Evolutionary conservation across 2,797 vertebrate species (phyloP), one percentile per base, ranked within the genome.

Genomic region (Hapalemur alaotrensis): DNA sequence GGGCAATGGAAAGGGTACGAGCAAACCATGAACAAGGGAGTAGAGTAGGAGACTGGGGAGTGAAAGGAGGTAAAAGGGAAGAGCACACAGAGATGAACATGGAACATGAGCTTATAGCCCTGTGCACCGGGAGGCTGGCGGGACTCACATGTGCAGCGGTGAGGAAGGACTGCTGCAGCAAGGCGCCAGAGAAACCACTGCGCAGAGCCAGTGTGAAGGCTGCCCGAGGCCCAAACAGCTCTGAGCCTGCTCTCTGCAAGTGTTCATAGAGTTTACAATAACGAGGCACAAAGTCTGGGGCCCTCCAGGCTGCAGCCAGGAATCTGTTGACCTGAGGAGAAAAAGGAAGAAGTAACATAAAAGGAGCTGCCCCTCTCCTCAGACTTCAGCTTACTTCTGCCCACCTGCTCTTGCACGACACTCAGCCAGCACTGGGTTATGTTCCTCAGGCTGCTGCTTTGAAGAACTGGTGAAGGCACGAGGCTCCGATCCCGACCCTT

Each of bases 141-240:
- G 32, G 14, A 96, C 99, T 99, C 97, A 99, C 99, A 0, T 99
- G 99, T 98, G 99, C 99, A 87, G 99, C 98, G 0, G 98, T 98
- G 84, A 99, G 99, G 97, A 99, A 99, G 97, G 99, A 99, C 20
- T 99, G 99, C 98, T 99, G 99, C 91, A 99, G 97, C 97, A 99
- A 96, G 0, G 99, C 99, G 0, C 99, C 98, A 0, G 99, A 99
- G 91, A 99, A 99, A 43, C 99, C 99, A 0, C 98, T 99, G 22
- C 99, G 98, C 76, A 99, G 98, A 1, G 99, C 99, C 46, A 99
- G 98, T 0, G 98, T 98, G 9, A 99, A 99, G 88, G 99, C 98
- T 0, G 99, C 99, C 98, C 99, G 99, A 96, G 99, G 99, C 38
- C 99, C 99, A 0, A 99, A 99, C 96, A 99, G 99, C 98, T 99